Conservation (phyloP, 30 jellyfish, hydroid and myxozoan genomes). For the Pseudorhiza aurosa region DNA sequence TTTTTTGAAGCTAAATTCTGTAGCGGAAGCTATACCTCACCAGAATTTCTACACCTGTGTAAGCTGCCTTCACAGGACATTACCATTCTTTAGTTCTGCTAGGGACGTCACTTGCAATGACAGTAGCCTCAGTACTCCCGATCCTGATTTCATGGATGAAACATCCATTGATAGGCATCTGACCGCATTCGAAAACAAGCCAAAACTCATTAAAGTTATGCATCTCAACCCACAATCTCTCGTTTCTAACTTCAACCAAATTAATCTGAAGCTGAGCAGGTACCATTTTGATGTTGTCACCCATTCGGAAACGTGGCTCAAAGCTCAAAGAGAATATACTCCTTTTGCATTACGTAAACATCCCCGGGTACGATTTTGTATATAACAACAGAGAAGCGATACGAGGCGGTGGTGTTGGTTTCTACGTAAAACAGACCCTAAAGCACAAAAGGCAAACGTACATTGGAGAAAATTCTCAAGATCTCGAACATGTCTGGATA, state of each 20-base stretch:
- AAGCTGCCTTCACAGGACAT: constrained; percentile 36
- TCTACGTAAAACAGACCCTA: constrained; percentile 6
- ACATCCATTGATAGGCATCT: constrained; percentile 17
- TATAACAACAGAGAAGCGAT: constrained; percentile 44
- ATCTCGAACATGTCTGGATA: constrained; percentile 33
- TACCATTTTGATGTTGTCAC: constrained; percentile 52
- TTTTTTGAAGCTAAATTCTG: constrained; percentile 7
- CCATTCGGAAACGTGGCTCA: constrained; percentile 64
- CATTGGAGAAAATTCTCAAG: constrained; percentile 24
- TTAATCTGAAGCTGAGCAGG: constrained; percentile 26
- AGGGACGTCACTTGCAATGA: constrained; percentile 15
- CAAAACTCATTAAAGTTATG: constrained; percentile 18
- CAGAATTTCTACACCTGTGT: constrained; percentile 33
- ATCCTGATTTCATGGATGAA: constrained; percentile 26
- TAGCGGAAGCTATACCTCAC: background rate
- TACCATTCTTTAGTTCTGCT: constrained; percentile 1
- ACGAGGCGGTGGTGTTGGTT: constrained; percentile 68
- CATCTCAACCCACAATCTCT: constrained; percentile 65
- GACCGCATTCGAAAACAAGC: constrained; percentile 13
- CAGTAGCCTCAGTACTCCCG: constrained; percentile 22
- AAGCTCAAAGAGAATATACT: constrained; percentile 50
- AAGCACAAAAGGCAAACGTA: constrained; percentile 32
- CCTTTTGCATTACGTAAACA: constrained; percentile 47
- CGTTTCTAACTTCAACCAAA: constrained; percentile 31
- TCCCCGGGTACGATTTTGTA: constrained; percentile 40